phyloP scores from a whole-genome alignment of 2,888 invertebrate species.

The Eurytoma adleriae region DNA sequence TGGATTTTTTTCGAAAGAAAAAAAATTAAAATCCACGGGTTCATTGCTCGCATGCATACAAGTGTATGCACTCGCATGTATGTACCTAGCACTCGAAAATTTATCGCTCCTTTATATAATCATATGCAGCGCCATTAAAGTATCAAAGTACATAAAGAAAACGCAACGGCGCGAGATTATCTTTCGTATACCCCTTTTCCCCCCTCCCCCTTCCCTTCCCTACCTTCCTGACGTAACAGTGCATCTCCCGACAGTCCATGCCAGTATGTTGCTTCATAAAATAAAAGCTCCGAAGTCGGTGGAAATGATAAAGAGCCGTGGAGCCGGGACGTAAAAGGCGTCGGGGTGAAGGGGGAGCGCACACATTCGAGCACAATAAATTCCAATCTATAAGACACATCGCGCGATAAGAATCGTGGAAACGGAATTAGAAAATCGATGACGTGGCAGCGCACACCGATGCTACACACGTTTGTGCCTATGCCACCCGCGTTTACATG shows the following conservation, averaged over 20 bases:
- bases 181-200: constrained; percentile 17
- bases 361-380: constrained; percentile 35
- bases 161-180: constrained; percentile 43
- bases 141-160: constrained; percentile 57
- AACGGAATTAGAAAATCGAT: constrained; percentile 54
- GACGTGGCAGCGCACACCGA: constrained; percentile 4
- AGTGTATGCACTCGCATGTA: background rate
- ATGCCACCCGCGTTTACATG: constrained; percentile 1
- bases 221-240: constrained; percentile 41
- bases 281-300: constrained; percentile 41
- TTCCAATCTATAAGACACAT: constrained; percentile 49
- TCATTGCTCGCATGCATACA: background rate
- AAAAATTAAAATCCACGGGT: background rate
- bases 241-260: constrained; percentile 41
- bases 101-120: constrained; percentile 53
- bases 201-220: background rate
- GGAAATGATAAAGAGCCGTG: constrained; percentile 45
- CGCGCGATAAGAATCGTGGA: constrained; percentile 48
- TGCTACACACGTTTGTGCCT: background rate
- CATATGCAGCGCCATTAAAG: constrained; percentile 54
- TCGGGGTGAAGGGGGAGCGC: background rate
- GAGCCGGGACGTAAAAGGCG: background rate
- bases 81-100: constrained; percentile 28
- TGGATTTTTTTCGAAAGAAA: constrained; percentile 4
- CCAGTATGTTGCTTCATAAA: constrained; percentile 43